Evolutionary conservation across 37 sponge, comb jelly and placozoan species (phyloP), one percentile per base, ranked within the genome.

Genomic region (Geodia barretti): DNA sequence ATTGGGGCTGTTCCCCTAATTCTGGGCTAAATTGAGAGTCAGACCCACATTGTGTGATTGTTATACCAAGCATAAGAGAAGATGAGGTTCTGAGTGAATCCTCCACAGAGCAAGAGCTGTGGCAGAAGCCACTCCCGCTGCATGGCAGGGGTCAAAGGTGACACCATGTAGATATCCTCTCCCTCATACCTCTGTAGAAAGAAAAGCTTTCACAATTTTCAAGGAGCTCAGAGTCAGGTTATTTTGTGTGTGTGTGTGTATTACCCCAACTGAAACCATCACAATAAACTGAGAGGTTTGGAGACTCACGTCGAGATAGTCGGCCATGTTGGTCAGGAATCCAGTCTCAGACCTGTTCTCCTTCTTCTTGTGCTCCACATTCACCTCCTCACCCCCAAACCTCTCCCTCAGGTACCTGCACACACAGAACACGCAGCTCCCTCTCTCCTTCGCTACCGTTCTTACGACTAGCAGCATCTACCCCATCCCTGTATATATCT

Each of bases 341-440:
- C 60, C 68, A 17, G 62, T n/a, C 20, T 61, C 82, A 37, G 77
- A 72, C 25, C 94, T 67, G 35, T 86, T 80, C 78, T 93, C 94
- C 80, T 89, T 93, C 82, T 93, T 93, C 39, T 76, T 77, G 32
- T 75, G 20, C 58, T 93, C 94, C 34, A 86, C 84, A 14, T 32
- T 60, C 14, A 93, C 73, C 31, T 14, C 39, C 29, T 75, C 80
- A 1, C 76, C 40, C 58, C 94, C 94, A 86, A 85, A 86, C 19
- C 59, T 21, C 7, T 70, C 72, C 36, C 93, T 87, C 7, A 47
- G 54, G 54, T 47, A 47, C 54, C 54, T 47, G 54, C 33, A 7
- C 2, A 33, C 20, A 33, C 33, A 28, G 68, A 20, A 28, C 33
- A 29, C 68, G n/a, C 20, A 72, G 73, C 3, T 37, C 28, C 23